Conservation (phyloP, 2,113 vertebrate species). For the Eurystomus gularis region DNA sequence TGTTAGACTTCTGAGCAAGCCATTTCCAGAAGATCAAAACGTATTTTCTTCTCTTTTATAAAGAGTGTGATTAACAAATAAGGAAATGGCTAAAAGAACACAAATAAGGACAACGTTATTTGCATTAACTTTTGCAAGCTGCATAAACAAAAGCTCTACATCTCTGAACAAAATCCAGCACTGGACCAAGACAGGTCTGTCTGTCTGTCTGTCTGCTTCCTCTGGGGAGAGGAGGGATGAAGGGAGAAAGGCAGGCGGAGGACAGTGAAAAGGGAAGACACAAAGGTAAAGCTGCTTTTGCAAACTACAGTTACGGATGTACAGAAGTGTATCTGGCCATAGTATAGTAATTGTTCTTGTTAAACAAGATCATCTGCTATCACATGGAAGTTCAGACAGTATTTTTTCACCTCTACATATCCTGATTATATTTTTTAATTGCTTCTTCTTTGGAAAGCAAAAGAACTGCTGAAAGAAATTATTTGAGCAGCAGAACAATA, state of each 20-base stretch:
- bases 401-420: neutral
- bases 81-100: neutral
- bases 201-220: neutral
- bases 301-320: neutral
- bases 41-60: neutral
- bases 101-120: neutral
- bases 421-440: neutral
- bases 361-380: neutral
- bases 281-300: neutral
- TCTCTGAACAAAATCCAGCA: neutral
- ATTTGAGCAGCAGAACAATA: neutral
- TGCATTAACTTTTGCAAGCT: neutral
- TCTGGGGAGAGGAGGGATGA: neutral
- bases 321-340: neutral
- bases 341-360: neutral
- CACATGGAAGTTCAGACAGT: neutral
- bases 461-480: neutral
- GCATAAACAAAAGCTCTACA: neutral
- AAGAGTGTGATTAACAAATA: neutral
- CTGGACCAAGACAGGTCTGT: neutral
- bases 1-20: neutral
- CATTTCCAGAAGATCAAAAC: neutral
- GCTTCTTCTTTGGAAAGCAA: neutral
- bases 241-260: neutral
- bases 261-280: neutral